Base-by-base conservation (phyloP, 2,888 invertebrate genomes). In the Plebejus anna region DNA sequence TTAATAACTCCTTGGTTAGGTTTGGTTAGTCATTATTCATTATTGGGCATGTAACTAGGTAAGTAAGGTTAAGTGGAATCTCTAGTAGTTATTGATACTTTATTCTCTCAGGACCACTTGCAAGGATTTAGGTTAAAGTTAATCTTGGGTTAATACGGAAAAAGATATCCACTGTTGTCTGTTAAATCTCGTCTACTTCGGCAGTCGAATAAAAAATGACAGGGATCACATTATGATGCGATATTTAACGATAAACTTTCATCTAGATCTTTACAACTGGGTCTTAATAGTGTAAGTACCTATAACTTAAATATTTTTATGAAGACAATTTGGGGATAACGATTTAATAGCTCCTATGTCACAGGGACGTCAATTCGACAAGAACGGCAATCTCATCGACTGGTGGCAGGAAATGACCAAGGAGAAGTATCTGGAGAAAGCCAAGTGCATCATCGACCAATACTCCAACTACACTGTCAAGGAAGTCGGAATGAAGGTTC, bases 401-500 rank as follows among this genome's bases (percentile, higher is more conserved):
- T 99, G 99, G 99, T 99, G 98, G 98, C 96, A 96, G 80, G 95
- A 96, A 75, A 94, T 95, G 80, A 98, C 98, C 0, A 97, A 98
- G 83, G 95, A 96, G 80, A 96, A 96, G 32, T 99, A 98, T 87
- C 93, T 98, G 76, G 95, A 97, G 80, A 97, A 96, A 85, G 97
- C 98, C 0, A 96, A 96, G 84, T 99, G 99, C 86, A 98, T 99
- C 83, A 98, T 98, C 81, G 95, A 98, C 81, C 99, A 99, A 87
- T 99, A 99, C 85, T 97, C 97, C 78, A 98, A 98, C 89, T 99
- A 97, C 87, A 97, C 97, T 0, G 97, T 97, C 4, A 95, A 95
- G 55, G 96, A 96, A 88, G 96, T 97, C 2, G 95, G 95, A 75
- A 88, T 98, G 79, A 96, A 96, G 86, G 97, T 97, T 92, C 91